Evolutionary conservation across 2,113 vertebrate genomes (phyloP), one percentile per base, ranked within the genome.

Genomic region (Aix galericulata): DNA sequence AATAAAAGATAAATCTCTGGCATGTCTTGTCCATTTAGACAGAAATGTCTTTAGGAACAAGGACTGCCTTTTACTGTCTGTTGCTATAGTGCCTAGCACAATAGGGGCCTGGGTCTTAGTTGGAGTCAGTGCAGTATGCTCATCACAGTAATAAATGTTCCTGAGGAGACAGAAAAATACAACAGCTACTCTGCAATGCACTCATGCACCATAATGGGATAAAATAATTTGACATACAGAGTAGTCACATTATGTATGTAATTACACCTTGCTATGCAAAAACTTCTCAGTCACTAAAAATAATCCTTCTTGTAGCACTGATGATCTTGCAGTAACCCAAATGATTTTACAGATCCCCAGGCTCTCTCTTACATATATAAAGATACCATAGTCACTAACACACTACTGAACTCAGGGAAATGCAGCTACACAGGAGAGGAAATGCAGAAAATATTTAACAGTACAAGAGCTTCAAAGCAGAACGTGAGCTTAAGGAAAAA

Each of bases 81-180:
- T 89, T 94, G 87, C 89, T 94, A 88, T 86, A 94, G 89, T 59
- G 82, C 76, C 79, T 71, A 9, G 23, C 88, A 94, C 88, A 96
- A 91, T 2, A 72, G 91, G 60, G 88, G 76, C 69, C 68, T 81
- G 82, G 82, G 88, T 94, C 88, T 90, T 64, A 50, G 4, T 0
- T 75, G 66, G 53, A 93, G 72, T 74, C 42, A 56, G 5, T 75
- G 80, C 69, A 90, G 73, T 55, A 88, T 63, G 71, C 38, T 78
- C 72, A 46, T 4, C 91, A 58, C 68, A 75, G 80, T 48, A 44
- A 90, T 32, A 78, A 91, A 48, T 73, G 83, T 60, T 86, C 88
- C 80, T 55, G 80, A 82, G 77, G 77, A 92, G 69, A 59, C 0
- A 76, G 62, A 72, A 96, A 72, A 88, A 88, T 40, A 84, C 40